Evolutionary conservation across 2,113 vertebrate species (phyloP), one percentile per base, ranked within the genome.

Genomic region (Nematolebias whitei): DNA sequence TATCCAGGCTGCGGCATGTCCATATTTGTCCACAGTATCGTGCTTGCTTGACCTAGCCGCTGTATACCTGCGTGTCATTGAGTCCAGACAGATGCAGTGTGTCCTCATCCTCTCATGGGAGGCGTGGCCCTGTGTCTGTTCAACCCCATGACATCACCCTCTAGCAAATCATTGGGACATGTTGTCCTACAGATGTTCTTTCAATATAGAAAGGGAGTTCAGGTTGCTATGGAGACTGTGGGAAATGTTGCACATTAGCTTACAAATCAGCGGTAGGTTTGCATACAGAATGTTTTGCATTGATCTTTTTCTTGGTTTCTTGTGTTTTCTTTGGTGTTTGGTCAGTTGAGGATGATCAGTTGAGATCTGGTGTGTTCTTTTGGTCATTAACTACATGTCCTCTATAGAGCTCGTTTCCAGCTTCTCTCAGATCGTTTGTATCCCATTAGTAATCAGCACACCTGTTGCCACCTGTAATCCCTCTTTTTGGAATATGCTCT

Each of bases 21-120:
- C 24, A 39, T 9, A 18, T 68, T 24, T 61, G 55, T 54, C 47
- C 49, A 47, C 19, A 15, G 39, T 35, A 4, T 3, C 16, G 32
- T 20, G 44, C 50, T 12, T 50, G 51, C 26, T 22, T 2, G 12
- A 32, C 43, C 51, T 26, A 13, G 32, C 2, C 3, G 0, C 23
- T 54, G 23, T 63, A 68, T 48, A 62, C 59, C 47, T 54, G 56
- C 51, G 54, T 70, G 69, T 77, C 74, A 72, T 57, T 66, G 55
- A 53, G 62, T 55, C 63, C 68, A 76, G 58, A 54, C 40, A 1
- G 18, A 51, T 57, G 74, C 76, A 72, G 32, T 66, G 63, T 76
- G 76, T 86, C 80, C 74, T 86, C 67, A 72, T 86, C 80, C 74
- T 86, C 67, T 82, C 49, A 18, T 4, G 35, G 58, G 77, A 57